These are phyloP conservation scores for Leptinotarsa juncta DNA, from an alignment of 2,888 invertebrate genomes.

Conservation along the genomic window DNA sequence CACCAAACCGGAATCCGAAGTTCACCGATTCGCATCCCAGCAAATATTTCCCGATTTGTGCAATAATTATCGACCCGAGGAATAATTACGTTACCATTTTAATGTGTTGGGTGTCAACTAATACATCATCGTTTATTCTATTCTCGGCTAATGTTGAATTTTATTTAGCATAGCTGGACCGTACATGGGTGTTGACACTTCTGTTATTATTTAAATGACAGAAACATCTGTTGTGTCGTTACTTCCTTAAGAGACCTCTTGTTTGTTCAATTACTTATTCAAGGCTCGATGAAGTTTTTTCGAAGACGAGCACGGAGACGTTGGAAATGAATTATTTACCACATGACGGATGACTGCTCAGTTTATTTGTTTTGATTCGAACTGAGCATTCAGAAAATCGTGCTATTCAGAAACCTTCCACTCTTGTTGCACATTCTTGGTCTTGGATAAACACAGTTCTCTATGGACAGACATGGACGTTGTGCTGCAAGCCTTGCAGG, in stretches of 20 bases:
- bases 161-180: constrained; percentile 2
- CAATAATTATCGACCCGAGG: constrained; percentile 3
- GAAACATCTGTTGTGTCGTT: constrained; percentile 9
- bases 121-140: constrained; percentile 13
- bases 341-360: background rate
- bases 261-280: constrained; percentile 20
- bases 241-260: constrained; percentile 17
- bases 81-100: constrained; percentile 18
- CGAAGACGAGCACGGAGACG: background rate
- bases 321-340: constrained; percentile 6
- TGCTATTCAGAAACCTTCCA: background rate
- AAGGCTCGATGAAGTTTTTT: constrained; percentile 11
- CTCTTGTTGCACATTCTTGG: too few species aligned
- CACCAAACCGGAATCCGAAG: background rate
- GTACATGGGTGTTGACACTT: constrained; percentile 18
- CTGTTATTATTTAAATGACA: constrained; percentile 20
- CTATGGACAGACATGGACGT: too few species aligned
- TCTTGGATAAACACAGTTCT: too few species aligned
- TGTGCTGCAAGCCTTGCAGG: too few species aligned
- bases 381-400: background rate
- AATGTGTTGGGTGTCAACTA: constrained; percentile 17
- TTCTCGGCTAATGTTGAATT: constrained; percentile 11
- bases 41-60: constrained; percentile 14
- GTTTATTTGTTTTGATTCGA: background rate
- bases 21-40: background rate